Conservation (phyloP, 2,888 invertebrate genomes). For the Tryphoninae sp. region DNA sequence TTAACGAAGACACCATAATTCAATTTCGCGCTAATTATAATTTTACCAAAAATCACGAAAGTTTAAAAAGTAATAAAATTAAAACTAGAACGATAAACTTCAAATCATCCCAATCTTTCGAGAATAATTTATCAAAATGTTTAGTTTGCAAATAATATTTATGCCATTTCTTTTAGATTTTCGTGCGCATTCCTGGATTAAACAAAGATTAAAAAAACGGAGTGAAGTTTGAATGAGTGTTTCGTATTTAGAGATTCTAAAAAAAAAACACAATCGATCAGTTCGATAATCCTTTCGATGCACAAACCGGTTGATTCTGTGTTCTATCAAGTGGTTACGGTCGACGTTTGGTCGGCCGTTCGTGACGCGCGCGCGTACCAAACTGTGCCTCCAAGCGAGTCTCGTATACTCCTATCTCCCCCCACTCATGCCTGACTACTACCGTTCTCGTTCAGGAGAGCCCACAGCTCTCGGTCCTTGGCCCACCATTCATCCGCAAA, state of each 20-base stretch:
- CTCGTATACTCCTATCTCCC: conserved; percentile 59
- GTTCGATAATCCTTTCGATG: conserved; percentile 36
- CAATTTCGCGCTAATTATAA: neutral
- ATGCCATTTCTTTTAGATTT: neutral
- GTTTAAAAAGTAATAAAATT: neutral
- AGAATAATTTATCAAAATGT: neutral
- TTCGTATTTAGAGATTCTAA: conserved; percentile 16
- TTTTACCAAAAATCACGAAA: neutral
- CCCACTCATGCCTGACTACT: conserved; percentile 49
- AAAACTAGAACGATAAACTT: conserved; percentile 3
- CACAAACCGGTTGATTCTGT: neutral
- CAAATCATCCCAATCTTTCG: neutral
- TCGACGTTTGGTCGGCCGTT: conserved; percentile 59
- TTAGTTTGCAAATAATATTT: neutral
- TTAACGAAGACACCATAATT: conserved; percentile 1
- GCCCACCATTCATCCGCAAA: conserved; percentile 17
- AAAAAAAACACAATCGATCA: conserved; percentile 32
- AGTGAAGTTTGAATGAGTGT: neutral
- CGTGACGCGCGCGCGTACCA: conserved; percentile 67
- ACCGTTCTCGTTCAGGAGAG: conserved; percentile 60
- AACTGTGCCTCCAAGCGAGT: conserved; percentile 67
- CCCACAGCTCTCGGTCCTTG: conserved; percentile 46
- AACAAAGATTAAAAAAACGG: no score
- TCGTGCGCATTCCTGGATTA: neutral
- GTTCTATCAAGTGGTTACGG: conserved; percentile 51